Conservation (phyloP, 1,140 invertebrate species). For the Drosophila mauritiana region DNA sequence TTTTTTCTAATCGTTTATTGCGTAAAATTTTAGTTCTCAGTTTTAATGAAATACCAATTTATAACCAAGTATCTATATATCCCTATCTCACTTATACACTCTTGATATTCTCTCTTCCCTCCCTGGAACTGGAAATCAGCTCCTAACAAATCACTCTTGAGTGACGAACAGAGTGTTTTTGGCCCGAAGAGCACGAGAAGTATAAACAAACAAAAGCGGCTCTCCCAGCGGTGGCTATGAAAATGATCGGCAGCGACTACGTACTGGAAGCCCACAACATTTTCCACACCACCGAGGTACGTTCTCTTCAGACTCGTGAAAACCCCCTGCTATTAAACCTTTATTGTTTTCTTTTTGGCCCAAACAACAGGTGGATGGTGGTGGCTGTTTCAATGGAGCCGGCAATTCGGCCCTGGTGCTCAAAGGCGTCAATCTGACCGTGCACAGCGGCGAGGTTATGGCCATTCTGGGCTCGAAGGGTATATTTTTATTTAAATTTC, state of each 20-base stretch:
- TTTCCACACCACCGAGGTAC: slow-evolving; percentile 94
- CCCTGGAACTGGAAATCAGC: slow-evolving; percentile 14
- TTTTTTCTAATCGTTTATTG: too few relatives aligned
- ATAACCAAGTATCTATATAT: too few relatives aligned
- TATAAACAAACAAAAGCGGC: slow-evolving; percentile 57
- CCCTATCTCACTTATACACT: neutral
- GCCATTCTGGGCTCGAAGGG: slow-evolving; percentile 97
- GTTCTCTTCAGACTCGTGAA: slow-evolving; percentile 52
- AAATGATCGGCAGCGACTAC: slow-evolving; percentile 92
- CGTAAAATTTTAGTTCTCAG: too few relatives aligned
- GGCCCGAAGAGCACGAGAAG: slow-evolving; percentile 36
- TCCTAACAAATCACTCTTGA: slow-evolving; percentile 43
- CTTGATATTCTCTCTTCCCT: slow-evolving; percentile 20
- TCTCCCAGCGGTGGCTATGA: slow-evolving; percentile 65
- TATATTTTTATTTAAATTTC: slow-evolving; percentile 49
- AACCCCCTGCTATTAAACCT: slow-evolving; percentile 11
- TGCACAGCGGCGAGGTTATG: slow-evolving; percentile 95
- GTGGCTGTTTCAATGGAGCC: slow-evolving; percentile 91
- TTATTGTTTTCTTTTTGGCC: slow-evolving; percentile 41
- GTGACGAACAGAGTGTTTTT: slow-evolving; percentile 48
- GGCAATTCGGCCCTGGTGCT: slow-evolving; percentile 93
- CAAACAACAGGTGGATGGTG: slow-evolving; percentile 89
- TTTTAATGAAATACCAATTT: too few relatives aligned
- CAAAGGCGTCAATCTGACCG: slow-evolving; percentile 95
- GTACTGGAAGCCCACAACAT: slow-evolving; percentile 94